Base-by-base conservation (phyloP, 2,888 invertebrate species). In the Emmelina monodactyla region DNA sequence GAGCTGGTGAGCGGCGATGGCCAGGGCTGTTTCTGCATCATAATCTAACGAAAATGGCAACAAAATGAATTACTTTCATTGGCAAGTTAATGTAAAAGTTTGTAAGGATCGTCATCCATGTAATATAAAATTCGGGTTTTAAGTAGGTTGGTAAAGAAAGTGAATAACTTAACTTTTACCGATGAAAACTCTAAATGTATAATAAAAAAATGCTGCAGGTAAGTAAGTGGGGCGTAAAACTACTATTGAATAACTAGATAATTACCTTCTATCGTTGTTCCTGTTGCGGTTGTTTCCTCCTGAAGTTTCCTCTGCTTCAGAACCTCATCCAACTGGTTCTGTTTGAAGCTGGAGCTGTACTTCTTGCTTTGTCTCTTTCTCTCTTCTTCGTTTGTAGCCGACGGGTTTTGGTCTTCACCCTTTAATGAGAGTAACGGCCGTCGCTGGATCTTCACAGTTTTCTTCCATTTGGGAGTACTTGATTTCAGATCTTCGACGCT, bases 331-430 rank as follows among this genome's bases (percentile, higher is more conserved):
- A 78, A 44, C 42, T 72, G 69, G 42, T 72, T 76, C 53, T 73
- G 72, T 22, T 67, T 75, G 44, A 76, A 70, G 36, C 60, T 67
- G 5, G 73, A 46, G 44, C 75, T 78, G 56, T 69, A 79, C 46
- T 78, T 79, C 55, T 79, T 79, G 49, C 78, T 76, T 41, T 78
- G 76, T 43, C 78, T 58, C 45, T 71, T 75, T 22, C 57, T 65
- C 41, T 76, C 73, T 3, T 76, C 75, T 13, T 79, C 78, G 37
- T 65, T 76, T 1, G 75, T 73, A 0, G 78, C 78, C 2, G 73
- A 65, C 0, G 68, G 65, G 42, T 72, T 78, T 41, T 75, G 78
- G 45, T 76, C 75, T 16, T 56, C 55, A 2, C 62, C 62, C 36
- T 68, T 71, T n/a, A 73, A 48, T 32, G 60, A 54, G 9, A 68